A percentile compares a stretch with the other conserved stretches of the same genome.
These are phyloP conservation scores for Stegodyphus mimosarum DNA, from an alignment of 1,140 invertebrate species.

Conservation along the genomic window DNA sequence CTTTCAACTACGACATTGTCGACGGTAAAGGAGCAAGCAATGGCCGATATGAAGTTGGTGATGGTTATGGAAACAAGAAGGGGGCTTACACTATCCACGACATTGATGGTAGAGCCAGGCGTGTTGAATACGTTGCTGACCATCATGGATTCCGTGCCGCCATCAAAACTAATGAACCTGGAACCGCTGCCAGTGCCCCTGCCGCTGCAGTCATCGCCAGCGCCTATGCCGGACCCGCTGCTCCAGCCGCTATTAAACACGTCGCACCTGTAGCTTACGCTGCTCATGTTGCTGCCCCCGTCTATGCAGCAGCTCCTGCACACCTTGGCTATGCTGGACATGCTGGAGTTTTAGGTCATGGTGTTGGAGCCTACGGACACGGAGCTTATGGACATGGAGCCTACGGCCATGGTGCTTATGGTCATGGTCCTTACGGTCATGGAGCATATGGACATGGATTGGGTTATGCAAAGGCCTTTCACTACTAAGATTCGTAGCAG, in stretches of 20 bases:
- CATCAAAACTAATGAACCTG: too few relatives aligned
- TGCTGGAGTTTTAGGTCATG: not conserved
- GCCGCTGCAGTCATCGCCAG: constrained; percentile 48
- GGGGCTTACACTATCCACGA: constrained; percentile 7
- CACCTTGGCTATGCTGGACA: constrained; percentile 30
- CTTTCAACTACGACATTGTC: constrained; percentile 36
- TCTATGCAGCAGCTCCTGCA: constrained; percentile 42
- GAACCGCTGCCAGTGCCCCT: constrained; percentile 50
- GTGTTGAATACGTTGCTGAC: constrained; percentile 57
- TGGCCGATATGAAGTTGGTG: constrained; percentile 52
- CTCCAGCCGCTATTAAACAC: constrained; percentile 37
- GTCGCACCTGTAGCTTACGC: constrained; percentile 32
- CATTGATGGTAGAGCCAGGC: constrained; percentile 56
- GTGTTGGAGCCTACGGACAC: constrained; percentile 35
- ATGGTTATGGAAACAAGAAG: constrained; percentile 58
- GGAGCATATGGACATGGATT: constrained; percentile 13
- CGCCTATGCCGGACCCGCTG: constrained; percentile 31
- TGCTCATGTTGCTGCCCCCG: constrained; percentile 39
- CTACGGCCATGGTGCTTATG: constrained; percentile 18
- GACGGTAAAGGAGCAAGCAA: constrained; percentile 49
- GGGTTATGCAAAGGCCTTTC: not conserved
- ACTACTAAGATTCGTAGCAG: not conserved
- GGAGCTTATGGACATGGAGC: constrained; percentile 42
- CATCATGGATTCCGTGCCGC: too few relatives aligned
- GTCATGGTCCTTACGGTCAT: constrained; percentile 25